Base-by-base conservation (phyloP, 2,888 invertebrate genomes). In the Drosophila lutescens region DNA sequence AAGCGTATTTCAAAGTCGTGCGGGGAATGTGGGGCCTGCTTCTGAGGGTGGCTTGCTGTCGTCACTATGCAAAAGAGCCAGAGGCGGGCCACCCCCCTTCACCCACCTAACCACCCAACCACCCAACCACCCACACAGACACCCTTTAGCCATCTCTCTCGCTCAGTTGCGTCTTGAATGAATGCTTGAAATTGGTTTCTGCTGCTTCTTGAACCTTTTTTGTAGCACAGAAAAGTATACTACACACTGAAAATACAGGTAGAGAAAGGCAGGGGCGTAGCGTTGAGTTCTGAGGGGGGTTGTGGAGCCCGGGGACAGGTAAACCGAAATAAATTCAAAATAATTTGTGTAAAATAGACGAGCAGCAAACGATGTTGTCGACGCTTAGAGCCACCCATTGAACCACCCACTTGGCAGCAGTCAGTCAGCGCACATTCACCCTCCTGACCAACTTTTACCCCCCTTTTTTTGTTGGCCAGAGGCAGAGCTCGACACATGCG, bases 301-400 rank as follows among this genome's bases (percentile, higher is more conserved):
- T 12, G 17, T 9, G 43, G 10, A 26, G 26, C n/a, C 26, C 49
- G 60, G 55, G 58, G 62, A 68, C 79, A 80, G 84, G 77, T 79
- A 82, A 73, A 74, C 79, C 81, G 72, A 84, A 82, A 81, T 80
- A 81, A 84, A 82, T 85, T 82, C 79, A 70, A 82, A 81, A 82
- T 82, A 82, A 85, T 84, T 82, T 82, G 81, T 82, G 79, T 85
- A 81, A 82, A 82, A 85, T 82, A 84, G 79, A 76, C 81, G 81
- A 84, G 59, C 65, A 58, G 61, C 62, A 36, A 74, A 57, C 26
- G 74, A 40, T 46, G 63, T 38, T 36, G 63, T 43, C 49, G 56
- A 34, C 67, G 65, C 65, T 65, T 17, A 46, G 12, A 8, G 12
- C 59, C 20, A 23, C 32, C 41, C 51, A 34, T 43, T 17, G 30